Evolutionary conservation across 2,888 invertebrate species (phyloP), one percentile per base, ranked within the genome.

Genomic region (Gasteruption jaculator): DNA sequence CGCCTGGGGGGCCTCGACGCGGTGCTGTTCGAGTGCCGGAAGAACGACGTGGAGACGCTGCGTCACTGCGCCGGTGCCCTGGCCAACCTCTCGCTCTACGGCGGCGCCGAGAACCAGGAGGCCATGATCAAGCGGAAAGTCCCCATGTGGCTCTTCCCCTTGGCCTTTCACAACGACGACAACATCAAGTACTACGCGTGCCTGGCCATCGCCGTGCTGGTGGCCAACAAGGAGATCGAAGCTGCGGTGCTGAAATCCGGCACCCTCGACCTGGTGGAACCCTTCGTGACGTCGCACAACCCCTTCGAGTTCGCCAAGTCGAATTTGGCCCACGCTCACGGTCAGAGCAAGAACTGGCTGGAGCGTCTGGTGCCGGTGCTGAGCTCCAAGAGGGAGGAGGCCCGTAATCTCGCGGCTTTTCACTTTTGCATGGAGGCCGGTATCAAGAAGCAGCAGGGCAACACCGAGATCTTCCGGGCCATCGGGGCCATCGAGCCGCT

Each of bases 391-490:
- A 78, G 95, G 46, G 92, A 95, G 65, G 97, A 97, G 72, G 96
- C 97, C 0, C 81, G 94, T 60, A 94, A 93, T 67, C 74, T 99
- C 57, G 97, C 96, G 3, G 95, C 97, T 22, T 99, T 97, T 70
- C 99, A 99, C 68, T 90, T 96, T 71, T 95, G 95, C 65, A 95
- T 99, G 94, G 99, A 99, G 73, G 96, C 97, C 8, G 92, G 92
- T 24, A 96, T 99, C 40, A 97, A 97, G 71, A 90, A 93, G 59
- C 86, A 87, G 58, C 92, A 92, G 70, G 89, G 89, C 4, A 90
- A 91, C 50, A 90, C 91, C 0, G 85, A 86, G 69, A 87, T 94
- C 61, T 95, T 96, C 68, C 79, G 85, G 46, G 91, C 93, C 72
- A 96, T 99, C 53, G 92, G 91, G 38, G 96, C 95, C 1, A 87